Percentiles rank a stretch among this genome's conserved stretches.
Evolutionary conservation across 2,888 invertebrate genomes (phyloP).

Genomic region (Drosophila neoperkinsi): DNA sequence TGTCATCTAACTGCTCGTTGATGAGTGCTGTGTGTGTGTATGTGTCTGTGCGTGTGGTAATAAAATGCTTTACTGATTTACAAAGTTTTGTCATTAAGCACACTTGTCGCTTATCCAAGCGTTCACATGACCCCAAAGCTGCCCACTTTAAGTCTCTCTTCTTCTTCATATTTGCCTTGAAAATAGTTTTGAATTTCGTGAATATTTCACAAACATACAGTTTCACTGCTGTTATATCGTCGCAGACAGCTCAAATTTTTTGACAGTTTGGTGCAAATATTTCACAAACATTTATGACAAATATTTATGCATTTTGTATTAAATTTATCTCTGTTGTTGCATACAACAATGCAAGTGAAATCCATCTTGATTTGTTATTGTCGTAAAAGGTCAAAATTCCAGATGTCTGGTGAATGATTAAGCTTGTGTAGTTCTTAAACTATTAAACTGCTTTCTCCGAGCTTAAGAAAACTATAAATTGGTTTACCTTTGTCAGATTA

Average conservation of each 20-base stretch:
- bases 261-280: slow-evolving; percentile 40
- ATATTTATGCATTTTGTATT: slow-evolving; percentile 18
- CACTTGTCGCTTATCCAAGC: slow-evolving; percentile 59
- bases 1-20: slow-evolving; percentile 42
- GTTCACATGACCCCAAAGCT: slow-evolving; percentile 14
- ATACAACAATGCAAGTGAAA: not conserved
- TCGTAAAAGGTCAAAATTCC: not conserved
- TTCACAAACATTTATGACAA: slow-evolving; percentile 36
- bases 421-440: not conserved
- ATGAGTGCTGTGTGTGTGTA: slow-evolving; percentile 26
- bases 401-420: not conserved
- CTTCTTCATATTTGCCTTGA: slow-evolving; percentile 24
- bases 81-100: slow-evolving; percentile 77
- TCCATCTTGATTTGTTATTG: not conserved
- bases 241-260: slow-evolving; percentile 46
- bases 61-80: slow-evolving; percentile 73
- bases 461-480: not conserved
- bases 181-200: slow-evolving; percentile 64
- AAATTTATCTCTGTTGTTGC: slow-evolving; percentile 1
- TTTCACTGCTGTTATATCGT: slow-evolving; percentile 32
- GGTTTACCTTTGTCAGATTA: not conserved
- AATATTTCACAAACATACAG: slow-evolving; percentile 55
- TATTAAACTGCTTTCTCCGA: not conserved
- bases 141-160: not conserved
- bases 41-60: slow-evolving; percentile 42